These are phyloP conservation scores for Anoplolepis gracilipes DNA, from an alignment of 1,140 invertebrate genomes.

Conservation along the genomic window DNA sequence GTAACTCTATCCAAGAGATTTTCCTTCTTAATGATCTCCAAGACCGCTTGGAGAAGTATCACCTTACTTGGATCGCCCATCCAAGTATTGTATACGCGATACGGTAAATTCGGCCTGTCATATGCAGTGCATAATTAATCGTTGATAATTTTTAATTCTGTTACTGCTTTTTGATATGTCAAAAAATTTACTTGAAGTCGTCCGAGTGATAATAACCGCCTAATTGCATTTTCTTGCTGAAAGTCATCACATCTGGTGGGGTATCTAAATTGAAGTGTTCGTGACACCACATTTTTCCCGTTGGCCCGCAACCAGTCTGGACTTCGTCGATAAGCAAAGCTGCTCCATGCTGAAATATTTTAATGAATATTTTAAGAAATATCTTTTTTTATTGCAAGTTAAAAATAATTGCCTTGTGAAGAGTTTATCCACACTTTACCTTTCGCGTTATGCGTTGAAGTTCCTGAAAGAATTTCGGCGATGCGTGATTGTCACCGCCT, in stretches of 20 bases:
- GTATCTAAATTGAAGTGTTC: conserved; percentile 95
- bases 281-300: conserved; percentile 99
- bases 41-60: conserved; percentile 93
- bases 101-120: conserved; percentile 91
- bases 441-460: conserved; percentile 94
- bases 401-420: neutral
- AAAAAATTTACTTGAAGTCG: conserved; percentile 88
- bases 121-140: conserved; percentile 26
- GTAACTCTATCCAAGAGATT: conserved; percentile 92
- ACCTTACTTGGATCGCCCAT: conserved; percentile 99
- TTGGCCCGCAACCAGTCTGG: conserved; percentile 98
- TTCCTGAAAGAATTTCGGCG: conserved; percentile 95
- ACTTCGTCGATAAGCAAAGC: conserved; percentile 98
- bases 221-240: conserved; percentile 99
- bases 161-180: neutral
- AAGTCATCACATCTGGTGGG: conserved; percentile 97
- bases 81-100: conserved; percentile 99
- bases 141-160: neutral
- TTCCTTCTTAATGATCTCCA: conserved; percentile 94
- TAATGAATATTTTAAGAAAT: too few relatives aligned
- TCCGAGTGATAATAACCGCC: conserved; percentile 96
- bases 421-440: conserved; percentile 83
- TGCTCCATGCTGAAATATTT: conserved; percentile 86
- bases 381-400: neutral
- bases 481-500: conserved; percentile 98